Evolutionary conservation across 2,113 vertebrate genomes (phyloP).

Genomic region (Proteles cristata): DNA sequence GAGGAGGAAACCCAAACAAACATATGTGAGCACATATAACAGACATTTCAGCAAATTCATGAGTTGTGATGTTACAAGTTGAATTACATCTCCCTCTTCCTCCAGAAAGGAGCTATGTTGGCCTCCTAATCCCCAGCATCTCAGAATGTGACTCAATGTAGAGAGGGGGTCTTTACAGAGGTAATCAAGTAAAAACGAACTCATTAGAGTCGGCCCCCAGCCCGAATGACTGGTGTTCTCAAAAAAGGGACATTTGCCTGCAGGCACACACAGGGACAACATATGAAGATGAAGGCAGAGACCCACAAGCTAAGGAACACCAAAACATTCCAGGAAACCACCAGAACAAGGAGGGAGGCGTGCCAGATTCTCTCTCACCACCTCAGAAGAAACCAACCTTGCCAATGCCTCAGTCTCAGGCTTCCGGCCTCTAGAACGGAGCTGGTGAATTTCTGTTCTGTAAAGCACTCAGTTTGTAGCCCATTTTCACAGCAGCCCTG

Average conservation of each 20-base stretch:
- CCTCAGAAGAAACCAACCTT: background rate
- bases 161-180: background rate
- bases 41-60: background rate
- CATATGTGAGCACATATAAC: background rate
- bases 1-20: background rate
- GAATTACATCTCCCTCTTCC: rapidly evolving
- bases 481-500: background rate
- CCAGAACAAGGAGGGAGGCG: background rate
- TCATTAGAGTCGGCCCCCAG: background rate
- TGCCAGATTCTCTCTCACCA: background rate
- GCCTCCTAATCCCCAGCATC: background rate
- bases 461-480: background rate
- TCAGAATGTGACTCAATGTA: background rate
- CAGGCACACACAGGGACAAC: background rate
- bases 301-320: background rate
- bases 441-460: background rate
- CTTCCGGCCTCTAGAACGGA: background rate
- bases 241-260: background rate
- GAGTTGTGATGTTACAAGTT: background rate
- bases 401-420: background rate
- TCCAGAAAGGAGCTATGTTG: background rate
- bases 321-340: background rate
- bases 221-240: background rate
- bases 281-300: background rate
- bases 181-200: background rate